Evolutionary conservation across 2,888 invertebrate species (phyloP), one percentile per base, ranked within the genome.

Genomic region (Xestobium rufovillosum): DNA sequence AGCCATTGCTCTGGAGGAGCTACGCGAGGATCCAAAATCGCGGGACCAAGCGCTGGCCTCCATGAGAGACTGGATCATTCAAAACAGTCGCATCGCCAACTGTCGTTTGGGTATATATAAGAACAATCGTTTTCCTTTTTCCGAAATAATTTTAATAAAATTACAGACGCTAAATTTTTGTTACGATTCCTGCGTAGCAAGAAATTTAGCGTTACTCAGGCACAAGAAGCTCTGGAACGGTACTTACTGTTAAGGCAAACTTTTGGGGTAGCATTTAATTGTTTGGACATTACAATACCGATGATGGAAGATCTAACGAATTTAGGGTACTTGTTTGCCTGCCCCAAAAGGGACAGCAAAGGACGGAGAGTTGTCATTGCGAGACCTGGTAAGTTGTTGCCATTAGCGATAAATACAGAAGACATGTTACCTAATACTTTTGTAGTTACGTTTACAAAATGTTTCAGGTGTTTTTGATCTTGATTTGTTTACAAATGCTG

Each of bases 161-260:
- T 56, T 59, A 34, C 39, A 84, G 84, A 85, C 65, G 65, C 75
- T 1, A 73, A 64, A 51, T 86, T 80, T 60, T 65, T 88, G 28
- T 68, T 88, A 34, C 73, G 83, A 41, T 88, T 84, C 59, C 69
- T 88, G 33, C 75, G 87, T n/a, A 75, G 78, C 41, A 84, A 86
- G 63, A 88, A 85, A 58, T 87, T 80, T 66, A 82, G 81, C 56
- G 78, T 87, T 1, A 79, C 80, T 2, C 80, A 82, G 72, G 80
- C 85, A 1, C 80, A 84, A 56, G 81, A 83, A 52, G 80, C 82
- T 13, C 70, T 85, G 34, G 81, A 87, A 60, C 72, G 86, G 14
- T 88, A 88, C 59, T 68, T 88, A 27, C 70, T 83, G 10, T 70
- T 87, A 36, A 72, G 87, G 14, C 82, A 83, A 60, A 81, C 82